These are phyloP conservation scores for Climacteris rufus DNA, from an alignment of 2,113 vertebrate species.

Conservation along the genomic window DNA sequence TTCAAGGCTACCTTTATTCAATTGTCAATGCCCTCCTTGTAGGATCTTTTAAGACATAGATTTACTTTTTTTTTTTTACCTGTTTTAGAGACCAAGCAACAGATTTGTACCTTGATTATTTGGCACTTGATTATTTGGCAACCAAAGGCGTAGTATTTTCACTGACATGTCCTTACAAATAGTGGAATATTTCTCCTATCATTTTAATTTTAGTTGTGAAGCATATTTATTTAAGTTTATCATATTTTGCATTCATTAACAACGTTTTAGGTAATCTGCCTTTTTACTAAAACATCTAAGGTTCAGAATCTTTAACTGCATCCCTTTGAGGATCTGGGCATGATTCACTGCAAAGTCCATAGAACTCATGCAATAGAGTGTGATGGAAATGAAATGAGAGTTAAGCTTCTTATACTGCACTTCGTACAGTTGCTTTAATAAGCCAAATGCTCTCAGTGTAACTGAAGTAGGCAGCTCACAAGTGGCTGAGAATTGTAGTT, in stretches of 20 bases:
- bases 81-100: not conserved
- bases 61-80: not conserved
- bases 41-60: not conserved
- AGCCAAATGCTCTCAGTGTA: not conserved
- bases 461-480: not conserved
- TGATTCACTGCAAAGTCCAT: not conserved
- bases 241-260: not conserved
- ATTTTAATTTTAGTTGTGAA: not conserved
- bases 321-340: not conserved
- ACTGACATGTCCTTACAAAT: not conserved
- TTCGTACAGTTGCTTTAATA: slow-evolving; percentile 6
- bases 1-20: not conserved
- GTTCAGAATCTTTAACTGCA: not conserved
- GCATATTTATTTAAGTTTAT: not conserved
- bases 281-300: not conserved
- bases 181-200: not conserved
- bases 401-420: slow-evolving; percentile 2
- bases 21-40: not conserved
- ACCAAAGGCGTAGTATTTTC: not conserved
- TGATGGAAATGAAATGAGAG: slow-evolving; percentile 13
- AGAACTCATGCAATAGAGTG: not conserved
- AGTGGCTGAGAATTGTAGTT: not conserved
- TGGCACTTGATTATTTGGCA: not conserved
- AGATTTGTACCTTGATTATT: not conserved
- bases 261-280: not conserved